Base-by-base conservation (phyloP, 2,888 invertebrate genomes). In the Elegia similella region DNA sequence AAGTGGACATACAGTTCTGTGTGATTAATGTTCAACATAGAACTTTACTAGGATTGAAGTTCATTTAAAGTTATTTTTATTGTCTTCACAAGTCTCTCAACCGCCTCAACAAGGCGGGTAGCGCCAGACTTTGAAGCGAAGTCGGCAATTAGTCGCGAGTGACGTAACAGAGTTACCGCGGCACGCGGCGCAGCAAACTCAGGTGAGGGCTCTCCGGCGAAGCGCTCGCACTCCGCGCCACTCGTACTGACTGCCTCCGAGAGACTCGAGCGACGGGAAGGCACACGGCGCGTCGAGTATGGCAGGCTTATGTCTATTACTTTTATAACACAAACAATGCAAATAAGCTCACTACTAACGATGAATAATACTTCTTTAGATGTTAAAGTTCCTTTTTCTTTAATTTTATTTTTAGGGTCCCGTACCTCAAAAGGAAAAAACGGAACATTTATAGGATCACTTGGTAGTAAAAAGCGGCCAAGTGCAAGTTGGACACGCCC, bases 191-290 rank as follows among this genome's bases (percentile, higher is more conserved):
- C 48, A 32, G 30, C 15, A 47, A 29, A 32, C 48, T 52, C 29
- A 52, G n/a, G 34, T 17, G 55, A 64, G 64, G 8, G 61, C 30
- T 10, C 59, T 61, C 56, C 50, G 47, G 57, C 13, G n/a, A 12
- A 56, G 61, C 57, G 59, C 57, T 15, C 57, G 57, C 61, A 42
- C 62, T 52, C 59, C 38, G 57, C 52, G 42, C 44, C 54, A 53
- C 62, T 52, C 60, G 7, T 12, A 10, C 17, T 12, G 17, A 8
- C 29, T 29, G n/a, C 17, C 52, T 7, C 7, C 52, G 38, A 12
- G 16, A 6, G 52, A 8, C 3, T n/a, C n/a, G 6, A 6, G 8
- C 38, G 15, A 12, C 34, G 0, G 10, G 5, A 23, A n/a, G 1
- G 46, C 13, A n/a, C 23, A 23, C 23, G 23, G 2, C 23, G 23